phyloP scores from a whole-genome alignment of 37 sponge, comb jelly and placozoan species.

The Haliclona indistincta region DNA sequence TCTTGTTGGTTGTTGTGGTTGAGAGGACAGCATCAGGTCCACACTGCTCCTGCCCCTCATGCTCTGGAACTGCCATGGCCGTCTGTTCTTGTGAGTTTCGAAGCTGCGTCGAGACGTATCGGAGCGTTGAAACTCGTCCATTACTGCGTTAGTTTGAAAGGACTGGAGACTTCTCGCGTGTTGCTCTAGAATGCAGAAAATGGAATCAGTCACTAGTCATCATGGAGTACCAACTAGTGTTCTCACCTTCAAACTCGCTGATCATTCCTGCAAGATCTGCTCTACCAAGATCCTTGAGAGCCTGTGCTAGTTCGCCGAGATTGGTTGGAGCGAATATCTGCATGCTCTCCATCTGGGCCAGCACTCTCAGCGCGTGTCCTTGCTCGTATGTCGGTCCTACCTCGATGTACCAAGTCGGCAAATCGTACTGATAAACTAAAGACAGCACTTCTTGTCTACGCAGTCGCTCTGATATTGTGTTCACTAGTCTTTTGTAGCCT shows the following conservation, averaged over 20 bases:
- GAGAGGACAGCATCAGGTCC: background rate
- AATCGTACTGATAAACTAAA: constrained; percentile 4
- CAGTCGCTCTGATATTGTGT: background rate
- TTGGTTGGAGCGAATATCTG: background rate
- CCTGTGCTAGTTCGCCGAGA: constrained; percentile 9
- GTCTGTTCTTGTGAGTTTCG: background rate
- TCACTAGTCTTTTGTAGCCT: background rate
- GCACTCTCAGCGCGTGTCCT: background rate
- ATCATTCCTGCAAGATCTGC: background rate
- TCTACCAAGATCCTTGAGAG: constrained; percentile 16
- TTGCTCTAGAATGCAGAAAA: too few species aligned
- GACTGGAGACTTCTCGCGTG: too few species aligned
- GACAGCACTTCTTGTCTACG: background rate
- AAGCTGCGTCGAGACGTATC: background rate
- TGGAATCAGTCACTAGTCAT: too few species aligned
- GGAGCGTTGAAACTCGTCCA: background rate
- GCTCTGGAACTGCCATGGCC: background rate
- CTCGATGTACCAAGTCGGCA: constrained; percentile 2
- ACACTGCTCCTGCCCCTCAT: background rate
- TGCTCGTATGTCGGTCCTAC: background rate
- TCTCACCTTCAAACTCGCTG: background rate
- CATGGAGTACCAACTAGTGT: too few species aligned
- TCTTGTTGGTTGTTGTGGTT: background rate
- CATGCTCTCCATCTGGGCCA: background rate
- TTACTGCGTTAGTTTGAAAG: background rate